phyloP scores from a whole-genome alignment of 1,140 invertebrate genomes.

The Caenorhabditis tropicalis region DNA sequence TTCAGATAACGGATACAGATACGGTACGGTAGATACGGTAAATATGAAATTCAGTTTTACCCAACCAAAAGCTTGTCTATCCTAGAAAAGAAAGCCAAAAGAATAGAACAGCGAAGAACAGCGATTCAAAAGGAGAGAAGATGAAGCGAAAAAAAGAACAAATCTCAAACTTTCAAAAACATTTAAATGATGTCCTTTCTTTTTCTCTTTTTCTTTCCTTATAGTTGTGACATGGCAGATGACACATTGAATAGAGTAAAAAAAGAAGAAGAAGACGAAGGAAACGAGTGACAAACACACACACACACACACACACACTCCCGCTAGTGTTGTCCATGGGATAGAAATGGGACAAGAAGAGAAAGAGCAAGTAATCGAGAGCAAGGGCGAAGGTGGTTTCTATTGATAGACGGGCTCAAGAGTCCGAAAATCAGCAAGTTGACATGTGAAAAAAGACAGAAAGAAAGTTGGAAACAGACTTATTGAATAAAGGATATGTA shows the following conservation, averaged over 20 bases:
- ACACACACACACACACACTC: too few species aligned
- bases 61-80: too few species aligned
- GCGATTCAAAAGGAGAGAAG: neutral
- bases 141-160: neutral
- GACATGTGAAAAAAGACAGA: neutral
- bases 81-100: neutral
- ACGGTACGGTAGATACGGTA: too few species aligned
- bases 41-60: too few species aligned
- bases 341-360: neutral
- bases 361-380: neutral
- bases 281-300: conserved; percentile 34
- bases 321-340: conserved; percentile 1
- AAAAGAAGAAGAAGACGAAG: conserved; percentile 6
- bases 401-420: conserved; percentile 11
- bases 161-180: neutral
- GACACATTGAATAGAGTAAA: conserved; percentile 10
- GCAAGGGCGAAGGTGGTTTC: conserved; percentile 9
- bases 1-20: too few species aligned
- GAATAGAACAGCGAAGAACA: neutral
- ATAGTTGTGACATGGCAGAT: conserved; percentile 10
- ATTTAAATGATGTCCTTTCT: conserved; percentile 3
- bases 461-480: neutral
- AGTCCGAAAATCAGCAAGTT: conserved; percentile 12
- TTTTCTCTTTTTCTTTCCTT: neutral
- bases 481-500: neutral